Evolutionary conservation across 2,113 vertebrate genomes (phyloP).

Genomic region (Cynocephalus volans): DNA sequence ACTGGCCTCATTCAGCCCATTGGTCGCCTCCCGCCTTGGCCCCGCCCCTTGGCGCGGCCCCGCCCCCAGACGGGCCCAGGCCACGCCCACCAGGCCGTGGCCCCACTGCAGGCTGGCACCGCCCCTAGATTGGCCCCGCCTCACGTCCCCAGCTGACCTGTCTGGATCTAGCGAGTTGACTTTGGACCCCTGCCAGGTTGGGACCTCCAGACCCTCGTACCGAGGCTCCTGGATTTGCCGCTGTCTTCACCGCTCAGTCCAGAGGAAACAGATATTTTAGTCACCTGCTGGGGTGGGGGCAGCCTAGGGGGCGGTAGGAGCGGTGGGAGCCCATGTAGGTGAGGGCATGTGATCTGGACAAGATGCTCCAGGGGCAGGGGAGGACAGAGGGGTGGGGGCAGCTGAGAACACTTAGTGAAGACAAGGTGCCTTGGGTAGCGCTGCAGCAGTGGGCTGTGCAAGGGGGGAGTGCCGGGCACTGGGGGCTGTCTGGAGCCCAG

Average conservation of each 20-base stretch:
- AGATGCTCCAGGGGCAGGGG: not conserved
- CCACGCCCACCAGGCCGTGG: not conserved
- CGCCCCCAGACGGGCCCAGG: not conserved
- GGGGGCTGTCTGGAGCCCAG: not conserved
- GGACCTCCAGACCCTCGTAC: not conserved
- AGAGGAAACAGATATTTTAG: not conserved
- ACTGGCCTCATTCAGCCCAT: slow-evolving; percentile 65
- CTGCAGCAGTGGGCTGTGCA: no score
- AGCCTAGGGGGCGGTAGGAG: not conserved
- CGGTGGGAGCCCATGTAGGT: not conserved
- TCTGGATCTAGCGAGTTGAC: fast-evolving
- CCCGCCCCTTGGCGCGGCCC: not conserved
- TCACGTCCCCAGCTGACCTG: not conserved
- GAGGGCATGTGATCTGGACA: not conserved
- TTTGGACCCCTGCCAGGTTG: not conserved
- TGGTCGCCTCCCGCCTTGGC: not conserved
- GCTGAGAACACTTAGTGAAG: not conserved
- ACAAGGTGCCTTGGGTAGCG: not conserved
- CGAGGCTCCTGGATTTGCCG: not conserved
- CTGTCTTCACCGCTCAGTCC: not conserved
- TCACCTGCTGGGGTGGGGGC: not conserved
- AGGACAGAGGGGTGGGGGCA: no score
- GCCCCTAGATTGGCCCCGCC: not conserved
- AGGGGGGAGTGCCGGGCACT: not conserved
- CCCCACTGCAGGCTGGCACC: no score